Evolutionary conservation across 1,140 invertebrate genomes (phyloP).

Genomic region (Asbolus verrucosus): DNA sequence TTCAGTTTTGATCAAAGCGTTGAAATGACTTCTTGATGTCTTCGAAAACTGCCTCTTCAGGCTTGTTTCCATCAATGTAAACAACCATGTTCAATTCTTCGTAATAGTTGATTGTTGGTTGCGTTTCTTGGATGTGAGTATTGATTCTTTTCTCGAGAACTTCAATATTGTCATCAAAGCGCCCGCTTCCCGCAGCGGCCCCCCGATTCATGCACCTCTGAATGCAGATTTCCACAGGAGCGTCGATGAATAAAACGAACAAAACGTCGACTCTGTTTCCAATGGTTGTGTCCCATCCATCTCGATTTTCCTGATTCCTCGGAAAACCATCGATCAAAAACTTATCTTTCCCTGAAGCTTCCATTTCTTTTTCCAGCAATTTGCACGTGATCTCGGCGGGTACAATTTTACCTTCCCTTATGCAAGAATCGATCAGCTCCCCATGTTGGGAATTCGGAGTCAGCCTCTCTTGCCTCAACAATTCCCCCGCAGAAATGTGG

Average conservation of each 20-base stretch:
- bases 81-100: conserved; percentile 77
- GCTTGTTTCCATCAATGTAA: conserved; percentile 78
- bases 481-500: conserved; percentile 95
- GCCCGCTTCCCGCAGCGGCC: conserved; percentile 83
- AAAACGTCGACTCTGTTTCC: conserved; percentile 82
- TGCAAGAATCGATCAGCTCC: conserved; percentile 91
- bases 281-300: conserved; percentile 93
- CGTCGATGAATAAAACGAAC: conserved; percentile 94
- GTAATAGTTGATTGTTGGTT: conserved; percentile 92
- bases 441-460: conserved; percentile 88
- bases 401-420: conserved; percentile 93
- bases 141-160: conserved; percentile 88
- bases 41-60: conserved; percentile 76
- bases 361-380: conserved; percentile 88
- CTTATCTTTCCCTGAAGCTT: conserved; percentile 72
- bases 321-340: conserved; percentile 99
- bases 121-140: conserved; percentile 88
- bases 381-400: conserved; percentile 97
- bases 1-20: no score
- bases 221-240: conserved; percentile 83
- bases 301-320: conserved; percentile 93
- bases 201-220: conserved; percentile 86
- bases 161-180: conserved; percentile 93
- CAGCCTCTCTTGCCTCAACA: conserved; percentile 88
- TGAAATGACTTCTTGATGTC: conserved; percentile 40